These are phyloP conservation scores for Morus bassanus DNA, from an alignment of 2,797 vertebrate genomes.

Conservation along the genomic window DNA sequence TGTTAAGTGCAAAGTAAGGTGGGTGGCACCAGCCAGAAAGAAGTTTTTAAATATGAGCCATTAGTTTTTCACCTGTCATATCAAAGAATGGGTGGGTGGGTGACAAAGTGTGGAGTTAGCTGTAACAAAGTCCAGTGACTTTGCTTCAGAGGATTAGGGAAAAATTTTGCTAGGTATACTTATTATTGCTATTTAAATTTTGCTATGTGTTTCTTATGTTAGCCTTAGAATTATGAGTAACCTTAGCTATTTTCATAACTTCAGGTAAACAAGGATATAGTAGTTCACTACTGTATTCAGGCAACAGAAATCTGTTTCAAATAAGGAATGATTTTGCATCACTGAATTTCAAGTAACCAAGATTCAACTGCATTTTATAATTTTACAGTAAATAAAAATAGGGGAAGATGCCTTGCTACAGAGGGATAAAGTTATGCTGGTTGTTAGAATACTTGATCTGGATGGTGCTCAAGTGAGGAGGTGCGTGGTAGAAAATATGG, in stretches of 20 bases:
- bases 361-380: neutral
- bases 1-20: neutral
- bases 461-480: neutral
- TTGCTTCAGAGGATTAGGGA: neutral
- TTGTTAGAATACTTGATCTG: neutral
- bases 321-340: neutral
- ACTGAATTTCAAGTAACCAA: neutral
- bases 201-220: neutral
- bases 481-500: neutral
- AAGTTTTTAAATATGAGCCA: neutral
- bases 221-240: neutral
- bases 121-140: neutral
- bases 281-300: neutral
- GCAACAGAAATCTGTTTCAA: neutral
- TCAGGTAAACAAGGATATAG: neutral
- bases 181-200: neutral
- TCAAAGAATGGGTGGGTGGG: neutral
- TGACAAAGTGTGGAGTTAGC: neutral
- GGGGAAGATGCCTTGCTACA: neutral
- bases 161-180: neutral
- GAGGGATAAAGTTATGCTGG: neutral
- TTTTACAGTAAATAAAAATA: neutral
- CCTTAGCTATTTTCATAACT: neutral
- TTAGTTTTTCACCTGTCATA: neutral
- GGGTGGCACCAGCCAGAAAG: neutral